Evolutionary conservation across 2,113 vertebrate species (phyloP), one percentile per base, ranked within the genome.

Genomic region (Phyllopteryx taeniolatus): DNA sequence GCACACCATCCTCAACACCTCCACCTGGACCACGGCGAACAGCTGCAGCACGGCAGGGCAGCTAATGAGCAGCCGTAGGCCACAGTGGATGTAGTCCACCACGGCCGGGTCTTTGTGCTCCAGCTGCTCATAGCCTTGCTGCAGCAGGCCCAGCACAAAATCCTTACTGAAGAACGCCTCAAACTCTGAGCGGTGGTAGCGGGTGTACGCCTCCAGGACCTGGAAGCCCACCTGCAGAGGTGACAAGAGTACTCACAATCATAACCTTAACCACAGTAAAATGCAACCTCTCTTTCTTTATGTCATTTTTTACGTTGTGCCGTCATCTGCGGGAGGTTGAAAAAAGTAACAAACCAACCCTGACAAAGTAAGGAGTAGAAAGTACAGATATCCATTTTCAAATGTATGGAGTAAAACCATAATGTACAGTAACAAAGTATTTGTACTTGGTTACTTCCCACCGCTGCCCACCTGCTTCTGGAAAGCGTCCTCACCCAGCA

Each of bases 11-110:
- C 95, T 92, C 33, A 98, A 82, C 53, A 95, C 94, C 79, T 99
- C 98, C 56, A 94, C 94, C 83, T 96, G 96, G 78, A 99, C 88
- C 74, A 94, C 79, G n/a, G 92, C 89, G 79, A 98, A 98, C 64
- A 96, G 94, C 74, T 98, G 95, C 85, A 98, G 92, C 81, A 98
- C 95, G 10, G 96, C 96, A 5, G 98, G 98, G 89, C 96, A 98
- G 91, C 97, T 98, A 90, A 98, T 97, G 80, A 98, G 94, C 70
- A 99, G 93, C 77, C 94, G 94, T 77, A 99, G 87, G 84, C 96
- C 95, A 31, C 92, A 90, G 83, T 98, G 96, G 80, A 99, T 93
- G 83, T 96, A 98, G 91, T 98, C 96, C 73, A 99, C 91, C 63
- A 98, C 92, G 74, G 92, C 92, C 0, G 95, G 93, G 85, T 97